Percentiles rank a stretch among this genome's conserved stretches.
Evolutionary conservation across 2,113 vertebrate species (phyloP).

Genomic region (Calcarius ornatus): DNA sequence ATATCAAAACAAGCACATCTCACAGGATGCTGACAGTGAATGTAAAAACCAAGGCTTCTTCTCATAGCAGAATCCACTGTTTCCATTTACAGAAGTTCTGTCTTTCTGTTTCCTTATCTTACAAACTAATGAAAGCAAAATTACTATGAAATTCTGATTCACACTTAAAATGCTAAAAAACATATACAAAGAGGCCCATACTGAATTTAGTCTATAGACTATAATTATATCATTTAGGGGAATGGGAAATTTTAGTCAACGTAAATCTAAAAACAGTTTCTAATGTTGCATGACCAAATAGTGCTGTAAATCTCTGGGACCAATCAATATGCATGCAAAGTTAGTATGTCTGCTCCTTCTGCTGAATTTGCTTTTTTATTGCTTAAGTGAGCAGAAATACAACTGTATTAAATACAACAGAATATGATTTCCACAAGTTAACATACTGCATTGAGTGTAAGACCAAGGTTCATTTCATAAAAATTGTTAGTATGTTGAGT

Average conservation of each 20-base stretch:
- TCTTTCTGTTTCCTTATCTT: neutral
- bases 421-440: constrained; percentile 44
- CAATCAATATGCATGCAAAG: constrained; percentile 49
- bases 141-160: neutral
- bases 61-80: neutral
- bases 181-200: neutral
- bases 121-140: neutral
- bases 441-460: neutral
- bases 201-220: neutral
- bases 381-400: constrained; percentile 57
- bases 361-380: constrained; percentile 65
- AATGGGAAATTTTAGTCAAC: constrained; percentile 6
- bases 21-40: neutral
- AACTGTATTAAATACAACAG: constrained; percentile 33
- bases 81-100: neutral
- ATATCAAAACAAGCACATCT: neutral
- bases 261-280: constrained; percentile 12
- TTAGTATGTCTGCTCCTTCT: constrained; percentile 27
- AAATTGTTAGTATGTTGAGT: constrained; percentile 30
- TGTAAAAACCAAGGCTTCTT: neutral
- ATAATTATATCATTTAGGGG: neutral
- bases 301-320: constrained; percentile 22
- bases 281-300: constrained; percentile 35
- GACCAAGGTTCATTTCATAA: neutral
- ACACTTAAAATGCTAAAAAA: neutral